These are phyloP conservation scores for Scaptodrosophila lebanonensis DNA, from an alignment of 1,140 invertebrate genomes.

Conservation along the genomic window DNA sequence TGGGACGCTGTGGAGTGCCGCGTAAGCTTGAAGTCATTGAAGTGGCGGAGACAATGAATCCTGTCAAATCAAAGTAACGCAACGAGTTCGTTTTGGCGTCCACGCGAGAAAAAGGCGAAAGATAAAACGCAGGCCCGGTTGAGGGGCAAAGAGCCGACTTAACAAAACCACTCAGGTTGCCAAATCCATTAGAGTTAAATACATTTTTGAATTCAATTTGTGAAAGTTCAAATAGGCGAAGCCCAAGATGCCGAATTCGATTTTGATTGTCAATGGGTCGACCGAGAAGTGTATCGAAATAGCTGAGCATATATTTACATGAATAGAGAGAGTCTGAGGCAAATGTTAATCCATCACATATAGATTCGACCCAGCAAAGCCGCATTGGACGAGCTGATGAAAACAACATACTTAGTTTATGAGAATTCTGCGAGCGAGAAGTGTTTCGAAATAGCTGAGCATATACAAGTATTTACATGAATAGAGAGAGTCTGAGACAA, in stretches of 20 bases:
- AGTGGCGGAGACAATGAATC: slow-evolving; percentile 72
- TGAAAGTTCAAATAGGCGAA: slow-evolving; percentile 43
- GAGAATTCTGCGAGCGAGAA: too few species aligned
- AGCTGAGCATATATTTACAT: too few species aligned
- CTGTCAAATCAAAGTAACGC: slow-evolving; percentile 65
- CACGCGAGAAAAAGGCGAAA: slow-evolving; percentile 23
- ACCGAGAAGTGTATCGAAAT: slow-evolving; percentile 10
- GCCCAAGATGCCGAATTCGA: slow-evolving; percentile 24
- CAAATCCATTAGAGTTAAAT: slow-evolving; percentile 70
- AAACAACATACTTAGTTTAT: too few species aligned
- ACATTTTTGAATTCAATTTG: slow-evolving; percentile 69
- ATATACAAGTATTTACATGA: too few species aligned
- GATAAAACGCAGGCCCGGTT: slow-evolving; percentile 17
- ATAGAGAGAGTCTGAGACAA: too few species aligned
- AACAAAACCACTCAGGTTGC: slow-evolving; percentile 43
- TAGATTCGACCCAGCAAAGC: too few species aligned
- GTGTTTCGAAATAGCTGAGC: too few species aligned
- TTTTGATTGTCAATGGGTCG: slow-evolving; percentile 26
- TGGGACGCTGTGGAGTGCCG: slow-evolving; percentile 3
- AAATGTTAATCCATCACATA: too few species aligned
- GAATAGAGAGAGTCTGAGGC: too few species aligned
- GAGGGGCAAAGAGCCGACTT: slow-evolving; percentile 7
- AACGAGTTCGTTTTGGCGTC: slow-evolving; percentile 19
- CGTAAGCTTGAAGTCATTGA: slow-evolving; percentile 61
- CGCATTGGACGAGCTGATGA: too few species aligned